phyloP scores from a whole-genome alignment of 35 echinoderm and acorn worm species.

The Lytechinus pictus region DNA sequence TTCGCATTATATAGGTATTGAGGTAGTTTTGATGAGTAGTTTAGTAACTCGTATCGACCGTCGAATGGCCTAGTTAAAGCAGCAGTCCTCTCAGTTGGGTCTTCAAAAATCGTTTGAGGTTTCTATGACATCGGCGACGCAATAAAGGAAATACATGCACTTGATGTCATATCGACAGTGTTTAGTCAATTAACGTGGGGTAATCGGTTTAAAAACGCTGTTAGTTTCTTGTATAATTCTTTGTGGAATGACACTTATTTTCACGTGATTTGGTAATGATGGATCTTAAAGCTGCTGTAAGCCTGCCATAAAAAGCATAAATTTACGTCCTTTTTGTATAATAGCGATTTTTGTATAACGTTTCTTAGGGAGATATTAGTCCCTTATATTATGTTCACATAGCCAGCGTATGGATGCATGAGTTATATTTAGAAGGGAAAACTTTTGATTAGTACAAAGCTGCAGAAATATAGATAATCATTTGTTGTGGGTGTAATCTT shows the following conservation, averaged over 20 bases:
- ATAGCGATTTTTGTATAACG: neutral
- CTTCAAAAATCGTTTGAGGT: neutral
- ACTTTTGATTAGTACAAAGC: neutral
- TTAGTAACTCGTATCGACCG: neutral
- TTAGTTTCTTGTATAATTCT: neutral
- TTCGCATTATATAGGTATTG: neutral
- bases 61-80: neutral
- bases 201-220: neutral
- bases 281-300: constrained; percentile 34
- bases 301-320: neutral
- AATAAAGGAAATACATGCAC: neutral
- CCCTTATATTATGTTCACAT: neutral
- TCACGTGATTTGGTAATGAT: constrained; percentile 45
- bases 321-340: neutral
- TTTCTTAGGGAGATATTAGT: neutral
- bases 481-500: neutral
- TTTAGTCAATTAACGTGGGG: neutral
- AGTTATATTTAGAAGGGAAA: neutral
- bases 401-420: neutral
- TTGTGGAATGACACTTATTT: neutral
- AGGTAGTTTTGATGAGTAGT: neutral
- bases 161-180: neutral
- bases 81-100: neutral
- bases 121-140: neutral
- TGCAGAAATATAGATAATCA: neutral